Conservation (phyloP, 2,888 invertebrate species). For the Beris morrisii region DNA sequence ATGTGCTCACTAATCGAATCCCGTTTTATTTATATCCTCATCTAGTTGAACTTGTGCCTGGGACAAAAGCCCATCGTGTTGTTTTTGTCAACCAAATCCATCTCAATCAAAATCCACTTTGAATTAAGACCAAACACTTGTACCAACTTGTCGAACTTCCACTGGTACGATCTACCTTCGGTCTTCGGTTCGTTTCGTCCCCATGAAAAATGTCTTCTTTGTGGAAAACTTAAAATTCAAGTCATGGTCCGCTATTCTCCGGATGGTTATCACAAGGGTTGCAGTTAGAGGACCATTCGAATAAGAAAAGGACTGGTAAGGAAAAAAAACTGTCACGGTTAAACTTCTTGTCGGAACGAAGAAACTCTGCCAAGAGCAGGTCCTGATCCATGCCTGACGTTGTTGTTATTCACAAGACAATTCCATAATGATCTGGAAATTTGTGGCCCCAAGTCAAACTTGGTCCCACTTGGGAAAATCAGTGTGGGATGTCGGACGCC, state of each 20-base stretch:
- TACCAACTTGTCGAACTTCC: constrained; percentile 34
- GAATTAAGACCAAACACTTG: constrained; percentile 39
- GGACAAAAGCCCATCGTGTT: too few species aligned
- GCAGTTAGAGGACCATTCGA: not conserved
- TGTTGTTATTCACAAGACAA: constrained; percentile 39
- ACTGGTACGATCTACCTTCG: constrained; percentile 20
- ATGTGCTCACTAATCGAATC: too few species aligned
- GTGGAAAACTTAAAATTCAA: constrained; percentile 37
- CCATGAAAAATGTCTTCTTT: constrained; percentile 37
- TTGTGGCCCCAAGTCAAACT: constrained; percentile 36
- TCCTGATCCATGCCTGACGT: constrained; percentile 24
- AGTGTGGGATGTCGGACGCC: too few species aligned
- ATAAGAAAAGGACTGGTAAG: constrained; percentile 7
- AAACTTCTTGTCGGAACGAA: too few species aligned
- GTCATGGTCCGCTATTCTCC: constrained; percentile 30
- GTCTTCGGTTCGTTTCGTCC: constrained; percentile 19
- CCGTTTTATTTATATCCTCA: too few species aligned
- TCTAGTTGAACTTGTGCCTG: too few species aligned
- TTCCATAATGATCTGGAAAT: constrained; percentile 40
- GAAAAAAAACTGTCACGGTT: constrained; percentile 1
- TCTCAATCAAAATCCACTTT: constrained; percentile 40
- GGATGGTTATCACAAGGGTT: too few species aligned
- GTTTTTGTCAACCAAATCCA: too few species aligned
- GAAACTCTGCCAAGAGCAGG: not conserved
- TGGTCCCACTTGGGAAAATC: too few species aligned